A percentile compares a stretch with the other conserved stretches of the same genome.
These are phyloP conservation scores for Euschistus heros DNA, from an alignment of 1,140 invertebrate species.

Conservation along the genomic window DNA sequence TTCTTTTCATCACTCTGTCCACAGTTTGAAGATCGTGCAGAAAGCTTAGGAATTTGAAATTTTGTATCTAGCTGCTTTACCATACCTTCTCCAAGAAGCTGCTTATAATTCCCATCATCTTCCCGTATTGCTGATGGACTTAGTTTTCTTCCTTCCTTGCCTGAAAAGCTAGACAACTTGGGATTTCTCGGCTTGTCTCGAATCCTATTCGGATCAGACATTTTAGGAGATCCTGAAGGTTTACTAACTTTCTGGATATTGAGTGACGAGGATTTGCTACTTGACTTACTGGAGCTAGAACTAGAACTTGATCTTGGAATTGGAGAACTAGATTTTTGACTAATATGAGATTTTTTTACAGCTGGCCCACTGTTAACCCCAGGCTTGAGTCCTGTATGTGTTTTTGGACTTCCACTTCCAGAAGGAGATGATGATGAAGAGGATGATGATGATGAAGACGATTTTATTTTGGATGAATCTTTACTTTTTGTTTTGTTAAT, in stretches of 20 bases:
- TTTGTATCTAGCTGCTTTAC: constrained; percentile 70
- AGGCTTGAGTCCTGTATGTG: constrained; percentile 71
- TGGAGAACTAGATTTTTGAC: constrained; percentile 26
- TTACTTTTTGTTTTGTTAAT: constrained; percentile 70
- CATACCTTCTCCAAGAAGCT: constrained; percentile 51
- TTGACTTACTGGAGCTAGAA: not conserved
- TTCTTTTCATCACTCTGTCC: constrained; percentile 16
- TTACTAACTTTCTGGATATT: constrained; percentile 23
- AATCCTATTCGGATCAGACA: constrained; percentile 35
- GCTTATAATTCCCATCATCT: constrained; percentile 47
- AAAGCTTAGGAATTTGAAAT: constrained; percentile 76
- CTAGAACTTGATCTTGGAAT: constrained; percentile 24
- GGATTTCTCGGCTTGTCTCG: constrained; percentile 38
- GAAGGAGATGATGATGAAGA: constrained; percentile 27
- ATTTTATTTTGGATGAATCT: constrained; percentile 40
- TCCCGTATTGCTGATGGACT: constrained; percentile 49
- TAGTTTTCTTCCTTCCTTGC: constrained; percentile 50
- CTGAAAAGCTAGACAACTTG: constrained; percentile 42
- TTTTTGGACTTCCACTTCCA: constrained; percentile 53
- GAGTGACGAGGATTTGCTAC: constrained; percentile 11
- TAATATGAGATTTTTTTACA: constrained; percentile 54
- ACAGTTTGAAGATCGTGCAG: constrained; percentile 37
- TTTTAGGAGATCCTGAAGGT: constrained; percentile 22
- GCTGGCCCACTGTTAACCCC: constrained; percentile 69
- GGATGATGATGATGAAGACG: constrained; percentile 26